Base-by-base conservation (phyloP, 2,888 invertebrate genomes). In the Pelosia muscerda region DNA sequence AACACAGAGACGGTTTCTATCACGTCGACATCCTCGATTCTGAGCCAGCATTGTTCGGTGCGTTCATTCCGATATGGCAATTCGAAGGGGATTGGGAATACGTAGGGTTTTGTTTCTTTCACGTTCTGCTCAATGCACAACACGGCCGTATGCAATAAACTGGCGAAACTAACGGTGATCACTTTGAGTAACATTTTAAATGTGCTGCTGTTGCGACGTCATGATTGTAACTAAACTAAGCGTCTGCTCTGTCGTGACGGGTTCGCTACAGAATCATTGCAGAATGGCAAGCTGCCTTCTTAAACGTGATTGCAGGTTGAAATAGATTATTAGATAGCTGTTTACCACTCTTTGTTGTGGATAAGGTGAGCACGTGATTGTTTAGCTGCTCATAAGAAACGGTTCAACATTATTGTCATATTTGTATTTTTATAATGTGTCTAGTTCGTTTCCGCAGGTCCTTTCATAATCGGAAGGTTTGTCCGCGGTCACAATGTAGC, bases 181-280 rank as follows among this genome's bases (percentile, higher is more conserved):
- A 88, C 78, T 75, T 86, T 75, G 78, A 89, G 77, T 88, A 93
- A 93, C 94, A 94, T 94, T 94, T 93, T 94, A 90, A 88, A 88
- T 90, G 94, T 93, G 84, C 84, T 84, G 82, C 84, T 83, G 80
- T 74, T 81, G 62, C 91, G 85, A 83, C 88, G 90, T 87, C 92
- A 94, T 94, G 89, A 86, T 91, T 86, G 86, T 78, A 88, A 94
- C 94, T 95, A 88, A 88, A 94, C 94, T 95, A 88, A 63, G 75
- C 81, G 88, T 81, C 81, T 82, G 88, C 86, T 81, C 81, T 82
- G 88, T 86, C 84, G 88, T 87, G 89, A 82, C 84, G 75, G 84
- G 81, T 85, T 82, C 81, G 81, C 82, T 80, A 82, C 82, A 90
- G 90, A 89, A 88, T 82, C 88, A 85, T 84, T 83, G 88, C 86